A percentile compares a stretch with the other conserved stretches of the same genome.
Conservation (phyloP, 2,113 vertebrate species). For the Tachycineta bicolor region DNA sequence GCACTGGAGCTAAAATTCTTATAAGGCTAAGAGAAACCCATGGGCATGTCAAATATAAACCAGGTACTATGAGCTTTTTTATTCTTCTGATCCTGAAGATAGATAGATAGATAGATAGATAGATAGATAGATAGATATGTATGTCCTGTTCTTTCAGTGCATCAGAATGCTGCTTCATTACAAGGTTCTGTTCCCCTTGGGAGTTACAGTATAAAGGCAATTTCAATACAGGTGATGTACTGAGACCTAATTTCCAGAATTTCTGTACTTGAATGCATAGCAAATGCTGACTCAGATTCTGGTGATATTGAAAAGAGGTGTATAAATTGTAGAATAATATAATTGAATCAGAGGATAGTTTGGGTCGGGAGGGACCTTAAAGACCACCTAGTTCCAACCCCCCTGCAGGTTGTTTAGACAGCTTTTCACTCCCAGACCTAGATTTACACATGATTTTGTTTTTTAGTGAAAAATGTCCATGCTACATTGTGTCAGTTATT, state of each 20-base stretch:
- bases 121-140: too few species aligned
- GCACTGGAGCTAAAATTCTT: background rate
- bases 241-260: background rate
- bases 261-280: background rate
- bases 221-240: background rate
- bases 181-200: background rate
- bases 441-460: background rate
- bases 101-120: too few species aligned
- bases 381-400: background rate
- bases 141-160: background rate
- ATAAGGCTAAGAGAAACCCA: background rate
- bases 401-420: background rate
- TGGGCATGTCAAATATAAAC: background rate
- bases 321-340: background rate
- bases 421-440: background rate
- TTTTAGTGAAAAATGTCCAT: background rate
- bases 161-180: background rate
- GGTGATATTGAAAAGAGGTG: background rate
- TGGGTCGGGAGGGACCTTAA: background rate
- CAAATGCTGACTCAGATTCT: background rate
- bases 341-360: background rate
- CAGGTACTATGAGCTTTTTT: background rate
- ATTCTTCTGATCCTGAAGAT: background rate
- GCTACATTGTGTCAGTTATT: background rate
- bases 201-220: background rate